Percentiles rank a stretch among this genome's conserved stretches.
Evolutionary conservation across 2,113 vertebrate species (phyloP).

Genomic region (Tetrax tetrax): DNA sequence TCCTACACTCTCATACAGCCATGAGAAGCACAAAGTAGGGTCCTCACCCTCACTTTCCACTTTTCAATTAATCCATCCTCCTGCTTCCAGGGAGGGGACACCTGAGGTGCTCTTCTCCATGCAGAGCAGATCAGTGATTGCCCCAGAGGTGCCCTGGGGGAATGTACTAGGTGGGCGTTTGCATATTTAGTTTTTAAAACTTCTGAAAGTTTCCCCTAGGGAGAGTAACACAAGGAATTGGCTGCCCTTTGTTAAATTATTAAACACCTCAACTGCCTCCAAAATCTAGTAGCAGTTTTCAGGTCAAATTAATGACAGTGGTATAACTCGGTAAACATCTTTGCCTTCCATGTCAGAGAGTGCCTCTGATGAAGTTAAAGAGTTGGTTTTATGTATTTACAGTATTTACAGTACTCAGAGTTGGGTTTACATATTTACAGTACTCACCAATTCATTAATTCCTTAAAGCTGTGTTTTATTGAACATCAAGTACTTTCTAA

Average conservation of each 20-base stretch:
- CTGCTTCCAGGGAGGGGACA: neutral
- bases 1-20: neutral
- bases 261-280: neutral
- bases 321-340: neutral
- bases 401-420: neutral
- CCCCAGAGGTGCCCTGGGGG: neutral
- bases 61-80: neutral
- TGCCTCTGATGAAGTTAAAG: neutral
- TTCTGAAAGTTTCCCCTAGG: neutral
- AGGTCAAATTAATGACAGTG: neutral
- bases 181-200: neutral
- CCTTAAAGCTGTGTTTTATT: constrained; percentile 12
- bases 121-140: neutral
- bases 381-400: neutral
- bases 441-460: neutral
- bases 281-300: neutral
- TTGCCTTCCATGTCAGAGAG: neutral
- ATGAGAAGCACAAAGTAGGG: neutral
- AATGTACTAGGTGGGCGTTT: neutral
- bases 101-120: neutral
- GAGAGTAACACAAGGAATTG: neutral
- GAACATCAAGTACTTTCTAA: neutral
- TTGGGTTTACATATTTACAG: neutral
- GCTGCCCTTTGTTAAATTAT: neutral
- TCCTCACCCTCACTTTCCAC: neutral